Conservation (phyloP, 64 coral and sea anemone species). For the Actinia tenebrosa region DNA sequence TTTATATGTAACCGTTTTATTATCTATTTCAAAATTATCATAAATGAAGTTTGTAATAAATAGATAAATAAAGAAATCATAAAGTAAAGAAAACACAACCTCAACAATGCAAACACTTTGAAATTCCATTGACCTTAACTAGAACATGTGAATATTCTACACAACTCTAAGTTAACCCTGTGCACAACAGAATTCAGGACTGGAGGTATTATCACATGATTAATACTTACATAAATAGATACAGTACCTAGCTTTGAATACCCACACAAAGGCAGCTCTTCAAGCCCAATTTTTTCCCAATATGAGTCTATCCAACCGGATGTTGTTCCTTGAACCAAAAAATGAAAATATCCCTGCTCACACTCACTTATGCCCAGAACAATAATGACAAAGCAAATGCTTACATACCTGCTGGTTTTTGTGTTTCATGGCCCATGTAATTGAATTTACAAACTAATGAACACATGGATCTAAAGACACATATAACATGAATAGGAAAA, state of each 20-base stretch:
- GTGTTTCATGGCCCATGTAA: conserved; percentile 82
- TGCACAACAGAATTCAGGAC: too few species aligned
- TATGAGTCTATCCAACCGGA: conserved; percentile 85
- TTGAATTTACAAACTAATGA: conserved; percentile 97
- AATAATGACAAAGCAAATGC: too few species aligned
- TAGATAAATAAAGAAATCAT: too few species aligned
- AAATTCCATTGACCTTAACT: background rate
- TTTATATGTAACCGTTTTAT: too few species aligned
- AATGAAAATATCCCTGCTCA: background rate
- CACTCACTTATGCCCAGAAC: too few species aligned
- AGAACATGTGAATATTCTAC: too few species aligned
- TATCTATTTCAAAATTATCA: too few species aligned
- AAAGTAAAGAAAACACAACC: too few species aligned
- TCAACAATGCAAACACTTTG: too few species aligned
- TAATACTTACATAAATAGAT: background rate
- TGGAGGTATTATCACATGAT: too few species aligned
- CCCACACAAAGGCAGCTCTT: conserved; percentile 61
- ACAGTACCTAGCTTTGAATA: conserved; percentile 70
- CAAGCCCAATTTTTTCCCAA: conserved; percentile 66
- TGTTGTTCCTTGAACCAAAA: conserved; percentile 17
- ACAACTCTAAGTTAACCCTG: too few species aligned
- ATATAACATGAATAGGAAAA: background rate
- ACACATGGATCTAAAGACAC: conserved; percentile 62
- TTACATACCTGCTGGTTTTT: conserved; percentile 55
- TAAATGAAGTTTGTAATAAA: too few species aligned